These are phyloP conservation scores for Ameiurus melas DNA, from an alignment of 2,113 vertebrate genomes.

Conservation along the genomic window DNA sequence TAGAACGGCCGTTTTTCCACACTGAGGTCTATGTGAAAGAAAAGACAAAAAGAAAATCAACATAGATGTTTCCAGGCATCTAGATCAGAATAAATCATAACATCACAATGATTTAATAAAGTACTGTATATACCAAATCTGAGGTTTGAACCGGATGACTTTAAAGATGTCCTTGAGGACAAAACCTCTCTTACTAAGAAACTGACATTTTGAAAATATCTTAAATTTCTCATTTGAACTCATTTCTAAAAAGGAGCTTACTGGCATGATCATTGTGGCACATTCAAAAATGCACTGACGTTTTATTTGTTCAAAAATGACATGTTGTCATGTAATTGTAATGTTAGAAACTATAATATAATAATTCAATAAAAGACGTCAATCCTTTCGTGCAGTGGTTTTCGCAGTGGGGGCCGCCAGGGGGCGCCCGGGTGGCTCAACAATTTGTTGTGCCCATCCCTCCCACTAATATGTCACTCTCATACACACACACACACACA, in stretches of 20 bases:
- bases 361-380: neutral
- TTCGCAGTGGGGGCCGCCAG: too few relatives aligned
- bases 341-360: neutral
- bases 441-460: too few relatives aligned
- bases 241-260: neutral
- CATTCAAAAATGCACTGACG: neutral
- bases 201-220: neutral
- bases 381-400: neutral
- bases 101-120: neutral
- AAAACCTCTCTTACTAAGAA: neutral
- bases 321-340: neutral
- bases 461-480: too few relatives aligned
- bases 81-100: neutral
- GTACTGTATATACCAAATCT: neutral
- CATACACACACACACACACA: too few relatives aligned
- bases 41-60: neutral
- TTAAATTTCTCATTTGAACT: neutral
- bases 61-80: neutral
- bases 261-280: neutral
- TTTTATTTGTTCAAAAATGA: neutral
- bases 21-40: neutral
- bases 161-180: neutral
- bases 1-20: neutral
- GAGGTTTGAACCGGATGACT: neutral
- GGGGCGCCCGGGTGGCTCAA: too few relatives aligned